Conservation (phyloP, 2,888 invertebrate genomes). For the Rhimphoctona megacephalus region DNA sequence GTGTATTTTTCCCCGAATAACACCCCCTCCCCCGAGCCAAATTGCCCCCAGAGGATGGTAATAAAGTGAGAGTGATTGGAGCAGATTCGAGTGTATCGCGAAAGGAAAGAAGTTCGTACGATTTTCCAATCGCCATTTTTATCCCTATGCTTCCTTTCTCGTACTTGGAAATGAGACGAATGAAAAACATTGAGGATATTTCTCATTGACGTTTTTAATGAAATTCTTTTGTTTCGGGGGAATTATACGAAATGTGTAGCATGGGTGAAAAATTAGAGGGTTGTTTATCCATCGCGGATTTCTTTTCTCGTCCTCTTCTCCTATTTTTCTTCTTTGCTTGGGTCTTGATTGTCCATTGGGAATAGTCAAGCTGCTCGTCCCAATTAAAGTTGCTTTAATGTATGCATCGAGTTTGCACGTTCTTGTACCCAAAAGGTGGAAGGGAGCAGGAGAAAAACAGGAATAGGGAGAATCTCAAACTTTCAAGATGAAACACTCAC, state of each 20-base stretch:
- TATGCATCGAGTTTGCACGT: constrained; percentile 83
- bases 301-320: background rate
- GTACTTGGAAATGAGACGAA: constrained; percentile 19
- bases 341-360: constrained; percentile 72
- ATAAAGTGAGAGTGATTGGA: constrained; percentile 61
- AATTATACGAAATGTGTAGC: background rate
- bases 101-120: background rate
- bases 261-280: constrained; percentile 26
- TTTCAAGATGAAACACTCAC: constrained; percentile 63
- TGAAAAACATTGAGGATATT: constrained; percentile 48
- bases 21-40: constrained; percentile 10
- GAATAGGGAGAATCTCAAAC: constrained; percentile 48
- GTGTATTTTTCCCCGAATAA: constrained; percentile 38
- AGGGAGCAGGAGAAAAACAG: constrained; percentile 71
- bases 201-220: constrained; percentile 47
- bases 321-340: constrained; percentile 10
- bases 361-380: constrained; percentile 68
- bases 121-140: constrained; percentile 48
- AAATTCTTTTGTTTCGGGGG: constrained; percentile 50
- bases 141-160: constrained; percentile 13
- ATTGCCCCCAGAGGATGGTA: constrained; percentile 59
- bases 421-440: constrained; percentile 75
- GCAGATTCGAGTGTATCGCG: constrained; percentile 32
- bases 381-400: constrained; percentile 83
- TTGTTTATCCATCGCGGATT: background rate